These are phyloP conservation scores for Cygnus buccinator DNA, from an alignment of 2,113 vertebrate genomes.

Conservation along the genomic window DNA sequence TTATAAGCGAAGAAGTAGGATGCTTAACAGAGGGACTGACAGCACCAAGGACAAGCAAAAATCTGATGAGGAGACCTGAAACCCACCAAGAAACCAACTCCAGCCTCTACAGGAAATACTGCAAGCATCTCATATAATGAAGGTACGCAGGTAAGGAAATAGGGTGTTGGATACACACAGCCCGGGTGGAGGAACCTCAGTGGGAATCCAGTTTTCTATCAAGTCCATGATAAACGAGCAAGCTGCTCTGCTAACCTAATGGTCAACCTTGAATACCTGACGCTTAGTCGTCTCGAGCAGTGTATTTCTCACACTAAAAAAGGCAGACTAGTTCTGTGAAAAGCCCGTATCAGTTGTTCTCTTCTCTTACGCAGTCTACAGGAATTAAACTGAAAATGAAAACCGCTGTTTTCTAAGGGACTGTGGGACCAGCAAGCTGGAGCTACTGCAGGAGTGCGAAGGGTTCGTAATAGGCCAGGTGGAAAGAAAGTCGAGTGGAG, in stretches of 20 bases:
- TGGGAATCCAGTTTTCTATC: background rate
- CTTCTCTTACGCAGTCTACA: background rate
- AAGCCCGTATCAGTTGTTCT: background rate
- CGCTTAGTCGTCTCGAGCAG: background rate
- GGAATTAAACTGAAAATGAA: background rate
- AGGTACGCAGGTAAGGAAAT: background rate
- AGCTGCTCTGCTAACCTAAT: background rate
- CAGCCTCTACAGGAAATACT: background rate
- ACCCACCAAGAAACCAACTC: background rate
- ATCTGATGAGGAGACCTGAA: background rate
- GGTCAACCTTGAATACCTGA: background rate
- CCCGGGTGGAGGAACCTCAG: background rate
- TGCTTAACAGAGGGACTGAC: background rate
- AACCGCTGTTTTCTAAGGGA: fast-evolving
- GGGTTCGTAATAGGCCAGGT: background rate
- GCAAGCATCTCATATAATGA: fast-evolving
- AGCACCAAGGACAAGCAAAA: background rate
- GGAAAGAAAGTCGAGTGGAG: background rate
- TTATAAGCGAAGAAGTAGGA: background rate
- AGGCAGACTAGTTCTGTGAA: fast-evolving
- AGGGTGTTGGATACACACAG: background rate
- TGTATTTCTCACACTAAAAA: background rate
- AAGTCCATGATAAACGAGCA: background rate
- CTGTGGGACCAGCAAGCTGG: background rate
- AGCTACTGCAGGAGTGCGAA: fast-evolving